A percentile compares a stretch with the other conserved stretches of the same genome.
phyloP scores from a whole-genome alignment of 2,113 vertebrate genomes.

The Ptyas mucosa region DNA sequence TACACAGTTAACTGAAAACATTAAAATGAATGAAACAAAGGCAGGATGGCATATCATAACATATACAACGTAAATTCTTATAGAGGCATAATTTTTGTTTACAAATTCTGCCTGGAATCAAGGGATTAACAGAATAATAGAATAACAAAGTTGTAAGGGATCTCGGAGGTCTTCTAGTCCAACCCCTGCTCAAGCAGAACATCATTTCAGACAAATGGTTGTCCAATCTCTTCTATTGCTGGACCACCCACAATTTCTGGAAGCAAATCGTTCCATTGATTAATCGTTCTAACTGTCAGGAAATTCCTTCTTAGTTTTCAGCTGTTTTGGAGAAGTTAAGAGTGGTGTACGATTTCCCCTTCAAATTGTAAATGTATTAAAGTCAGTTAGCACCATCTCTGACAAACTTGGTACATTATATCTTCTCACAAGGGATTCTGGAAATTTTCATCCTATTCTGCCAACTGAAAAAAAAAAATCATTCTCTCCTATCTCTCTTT shows the following conservation, averaged over 20 bases:
- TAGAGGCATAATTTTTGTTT: not conserved
- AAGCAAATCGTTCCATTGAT: not conserved
- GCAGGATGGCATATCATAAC: not conserved
- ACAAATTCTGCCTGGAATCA: not conserved
- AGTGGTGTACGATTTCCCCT: not conserved
- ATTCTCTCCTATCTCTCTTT: not conserved
- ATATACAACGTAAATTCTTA: not conserved
- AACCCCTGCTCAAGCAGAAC: not conserved
- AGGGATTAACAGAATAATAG: not conserved
- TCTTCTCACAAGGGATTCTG: not conserved
- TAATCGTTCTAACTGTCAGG: not conserved
- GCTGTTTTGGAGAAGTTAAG: not conserved
- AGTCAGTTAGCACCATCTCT: not conserved
- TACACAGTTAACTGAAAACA: not conserved
- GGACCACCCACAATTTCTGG: not conserved
- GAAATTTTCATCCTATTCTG: not conserved
- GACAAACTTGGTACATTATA: not conserved
- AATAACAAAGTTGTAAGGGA: not conserved
- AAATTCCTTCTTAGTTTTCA: not conserved
- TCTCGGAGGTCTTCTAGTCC: not conserved
- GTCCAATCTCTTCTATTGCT: not conserved
- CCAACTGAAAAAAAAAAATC: not conserved
- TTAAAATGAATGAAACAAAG: not conserved
- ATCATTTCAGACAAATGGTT: not conserved
- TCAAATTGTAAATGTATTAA: not conserved